Percentiles rank a stretch among this genome's conserved stretches.
Evolutionary conservation across 2,888 invertebrate genomes (phyloP).

Genomic region (Drosophila percnosoma): DNA sequence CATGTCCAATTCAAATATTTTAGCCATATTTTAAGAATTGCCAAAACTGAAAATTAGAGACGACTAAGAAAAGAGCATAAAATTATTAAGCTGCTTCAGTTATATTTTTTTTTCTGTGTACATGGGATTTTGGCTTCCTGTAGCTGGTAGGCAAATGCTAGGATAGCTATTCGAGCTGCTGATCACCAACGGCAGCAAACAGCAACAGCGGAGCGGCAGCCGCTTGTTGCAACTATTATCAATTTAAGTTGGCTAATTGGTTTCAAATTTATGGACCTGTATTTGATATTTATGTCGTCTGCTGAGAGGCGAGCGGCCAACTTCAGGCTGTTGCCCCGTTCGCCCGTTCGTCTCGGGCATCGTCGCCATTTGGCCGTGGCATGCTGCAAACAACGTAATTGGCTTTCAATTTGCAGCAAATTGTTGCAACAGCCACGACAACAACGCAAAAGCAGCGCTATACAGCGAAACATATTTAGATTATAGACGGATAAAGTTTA

Average conservation of each 20-base stretch:
- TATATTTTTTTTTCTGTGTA: not conserved
- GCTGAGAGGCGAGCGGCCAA: slow-evolving; percentile 36
- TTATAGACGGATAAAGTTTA: slow-evolving; percentile 80
- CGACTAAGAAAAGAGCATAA: not conserved
- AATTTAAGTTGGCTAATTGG: slow-evolving; percentile 84
- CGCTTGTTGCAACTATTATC: slow-evolving; percentile 81
- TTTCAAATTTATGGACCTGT: slow-evolving; percentile 84
- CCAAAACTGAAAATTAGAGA: not conserved
- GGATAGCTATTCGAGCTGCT: slow-evolving; percentile 40
- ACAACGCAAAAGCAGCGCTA: slow-evolving; percentile 45
- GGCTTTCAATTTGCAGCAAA: slow-evolving; percentile 84
- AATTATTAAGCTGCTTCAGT: not conserved
- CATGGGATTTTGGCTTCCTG: slow-evolving; percentile 58
- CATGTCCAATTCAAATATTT: not conserved
- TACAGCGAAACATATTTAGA: slow-evolving; percentile 74
- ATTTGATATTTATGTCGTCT: slow-evolving; percentile 84
- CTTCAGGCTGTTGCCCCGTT: slow-evolving; percentile 23
- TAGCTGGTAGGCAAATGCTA: slow-evolving; percentile 71
- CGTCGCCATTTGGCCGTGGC: slow-evolving; percentile 60
- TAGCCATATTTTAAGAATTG: not conserved
- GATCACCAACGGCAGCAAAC: slow-evolving; percentile 38
- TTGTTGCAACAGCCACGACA: slow-evolving; percentile 82
- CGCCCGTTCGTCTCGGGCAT: slow-evolving; percentile 37
- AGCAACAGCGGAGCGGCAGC: slow-evolving; percentile 33
- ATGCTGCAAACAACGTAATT: slow-evolving; percentile 82